Evolutionary conservation across 2,888 invertebrate genomes (phyloP).

Genomic region (Tridacna crocea): DNA sequence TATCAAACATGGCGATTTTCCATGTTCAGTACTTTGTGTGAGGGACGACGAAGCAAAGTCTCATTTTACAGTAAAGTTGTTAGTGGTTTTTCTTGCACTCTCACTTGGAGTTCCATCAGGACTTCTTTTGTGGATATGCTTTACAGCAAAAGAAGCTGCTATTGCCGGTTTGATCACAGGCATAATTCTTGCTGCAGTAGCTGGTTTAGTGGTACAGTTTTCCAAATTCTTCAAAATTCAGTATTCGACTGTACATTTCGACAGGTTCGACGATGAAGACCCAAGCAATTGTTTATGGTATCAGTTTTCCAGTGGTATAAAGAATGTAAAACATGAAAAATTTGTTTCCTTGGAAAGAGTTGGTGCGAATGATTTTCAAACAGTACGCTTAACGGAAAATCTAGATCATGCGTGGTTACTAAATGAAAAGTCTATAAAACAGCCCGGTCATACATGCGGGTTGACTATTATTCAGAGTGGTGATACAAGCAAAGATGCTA

Average conservation of each 20-base stretch:
- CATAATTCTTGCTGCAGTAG: not conserved
- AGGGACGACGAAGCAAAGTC: not conserved
- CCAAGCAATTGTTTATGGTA: conserved; percentile 5
- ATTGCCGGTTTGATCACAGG: not conserved
- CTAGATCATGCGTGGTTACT: not conserved
- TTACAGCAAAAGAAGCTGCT: not conserved
- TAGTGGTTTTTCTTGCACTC: not conserved
- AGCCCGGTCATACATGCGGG: not conserved
- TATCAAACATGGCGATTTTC: not conserved
- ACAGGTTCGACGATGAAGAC: not conserved
- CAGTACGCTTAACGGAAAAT: not conserved
- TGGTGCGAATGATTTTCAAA: not conserved
- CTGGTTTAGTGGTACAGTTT: not conserved
- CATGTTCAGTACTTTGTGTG: not conserved
- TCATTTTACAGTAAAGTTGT: not conserved
- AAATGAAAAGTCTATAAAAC: not conserved
- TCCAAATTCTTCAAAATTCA: not conserved
- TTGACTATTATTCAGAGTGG: not conserved
- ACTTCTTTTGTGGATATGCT: not conserved
- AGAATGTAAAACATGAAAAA: not conserved
- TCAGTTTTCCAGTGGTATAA: not conserved
- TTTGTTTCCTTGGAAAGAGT: not conserved
- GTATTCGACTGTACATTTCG: not conserved
- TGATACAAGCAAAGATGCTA: not conserved
- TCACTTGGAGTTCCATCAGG: not conserved